Percentiles rank a stretch among this genome's conserved stretches.
Evolutionary conservation across 2,113 vertebrate species (phyloP).

Genomic region (Lichenostomus cassidix): DNA sequence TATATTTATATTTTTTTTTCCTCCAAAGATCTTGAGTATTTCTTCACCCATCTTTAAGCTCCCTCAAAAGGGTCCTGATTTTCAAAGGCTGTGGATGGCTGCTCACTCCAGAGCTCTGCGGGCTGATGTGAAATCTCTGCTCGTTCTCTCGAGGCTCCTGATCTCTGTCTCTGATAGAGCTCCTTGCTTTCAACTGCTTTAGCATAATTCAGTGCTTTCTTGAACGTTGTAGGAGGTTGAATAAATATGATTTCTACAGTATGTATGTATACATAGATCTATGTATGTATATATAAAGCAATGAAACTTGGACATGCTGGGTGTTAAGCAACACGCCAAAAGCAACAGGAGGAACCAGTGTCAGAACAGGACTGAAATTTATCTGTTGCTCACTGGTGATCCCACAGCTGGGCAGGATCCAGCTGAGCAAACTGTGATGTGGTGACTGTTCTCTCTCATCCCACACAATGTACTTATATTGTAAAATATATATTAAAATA

Average conservation of each 20-base stretch:
- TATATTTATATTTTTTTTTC: background rate
- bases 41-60: background rate
- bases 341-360: slow-evolving; percentile 42
- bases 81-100: slow-evolving; percentile 16
- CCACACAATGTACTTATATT: background rate
- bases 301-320: slow-evolving; percentile 32
- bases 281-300: slow-evolving; percentile 40
- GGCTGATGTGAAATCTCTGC: slow-evolving; percentile 13
- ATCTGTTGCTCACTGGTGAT: slow-evolving; percentile 41
- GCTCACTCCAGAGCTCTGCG: background rate
- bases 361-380: slow-evolving; percentile 54
- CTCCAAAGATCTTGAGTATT: background rate
- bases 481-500: slow-evolving; percentile 35
- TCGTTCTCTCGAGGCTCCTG: background rate
- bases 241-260: slow-evolving; percentile 50
- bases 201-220: slow-evolving; percentile 44
- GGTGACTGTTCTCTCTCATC: slow-evolving; percentile 26
- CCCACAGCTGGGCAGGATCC: slow-evolving; percentile 36
- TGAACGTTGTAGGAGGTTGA: slow-evolving; percentile 61
- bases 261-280: slow-evolving; percentile 48
- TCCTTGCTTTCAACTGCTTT: slow-evolving; percentile 5
- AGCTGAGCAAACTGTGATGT: slow-evolving; percentile 33
- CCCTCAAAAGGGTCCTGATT: background rate
- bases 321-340: slow-evolving; percentile 36
- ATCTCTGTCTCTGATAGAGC: slow-evolving; percentile 28